Evolutionary conservation across 2,797 vertebrate genomes (phyloP), one percentile per base, ranked within the genome.

Genomic region (Rhinatrema bivittatum): DNA sequence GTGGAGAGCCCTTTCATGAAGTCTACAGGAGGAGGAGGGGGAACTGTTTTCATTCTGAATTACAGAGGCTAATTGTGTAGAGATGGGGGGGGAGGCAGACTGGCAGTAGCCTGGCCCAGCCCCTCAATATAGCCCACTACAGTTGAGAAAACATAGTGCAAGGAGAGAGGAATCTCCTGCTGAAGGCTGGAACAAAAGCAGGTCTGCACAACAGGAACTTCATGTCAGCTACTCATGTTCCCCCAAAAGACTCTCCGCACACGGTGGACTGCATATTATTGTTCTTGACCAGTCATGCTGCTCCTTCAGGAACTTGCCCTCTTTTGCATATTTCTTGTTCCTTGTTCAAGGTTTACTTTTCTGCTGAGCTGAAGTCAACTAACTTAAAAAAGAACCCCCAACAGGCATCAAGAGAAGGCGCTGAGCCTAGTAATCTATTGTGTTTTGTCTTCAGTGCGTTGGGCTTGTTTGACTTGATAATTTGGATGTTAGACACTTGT

Each of bases 1-100:
- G 18, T 35, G 35, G 38, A 26, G 25, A 32, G 5, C 16, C 20
- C 39, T 38, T 34, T 38, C 15, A 18, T 23, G 6, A 12, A 20
- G 14, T 14, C 25, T 39, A 38, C 29, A 48, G 58, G 70, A 68
- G 60, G 20, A 41, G 45, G 30, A 36, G 55, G 45, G 56, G 56
- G 72, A 76, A 64, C 53, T 32, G 55, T 69, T 81, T 81, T 80
- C 54, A 64, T 59, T 64, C 63, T 68, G 71, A 74, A 78, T 77
- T 73, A 85, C 72, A 69, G 60, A 61, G 65, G 57, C 77, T 81
- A 79, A 83, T 84, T 81, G 79, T 84, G 76, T 80, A 74, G 67
- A 74, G 74, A 74, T 68, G 59, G 54, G 69, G 68, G 62, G 71
- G 41, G 58, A 69, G 47, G 74, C 68, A 71, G 75, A 64, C 77